These are phyloP conservation scores for Sus scrofa DNA, from an alignment of 2,113 vertebrate genomes.

Conservation along the genomic window DNA sequence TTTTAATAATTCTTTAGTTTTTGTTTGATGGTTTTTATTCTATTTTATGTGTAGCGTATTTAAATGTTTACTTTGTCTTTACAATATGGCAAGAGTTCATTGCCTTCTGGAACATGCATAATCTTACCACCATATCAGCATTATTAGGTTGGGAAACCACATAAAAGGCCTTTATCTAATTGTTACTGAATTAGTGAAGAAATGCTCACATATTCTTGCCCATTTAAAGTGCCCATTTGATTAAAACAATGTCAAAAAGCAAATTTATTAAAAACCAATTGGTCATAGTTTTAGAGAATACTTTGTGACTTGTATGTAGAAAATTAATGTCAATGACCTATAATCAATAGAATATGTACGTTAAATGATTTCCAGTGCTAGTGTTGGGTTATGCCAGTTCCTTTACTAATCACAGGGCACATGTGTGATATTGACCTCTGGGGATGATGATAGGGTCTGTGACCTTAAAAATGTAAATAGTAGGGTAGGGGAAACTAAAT, in stretches of 20 bases:
- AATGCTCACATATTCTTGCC: background rate
- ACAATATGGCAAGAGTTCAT: background rate
- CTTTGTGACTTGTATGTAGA: background rate
- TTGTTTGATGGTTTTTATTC: slow-evolving; percentile 54
- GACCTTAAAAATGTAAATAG: background rate
- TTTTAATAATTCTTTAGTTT: slow-evolving; percentile 40
- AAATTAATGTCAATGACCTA: background rate
- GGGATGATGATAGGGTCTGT: background rate
- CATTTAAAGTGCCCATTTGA: background rate
- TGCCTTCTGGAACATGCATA: background rate
- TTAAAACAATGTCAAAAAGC: background rate
- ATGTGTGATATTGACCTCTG: background rate
- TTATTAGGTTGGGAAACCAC: background rate
- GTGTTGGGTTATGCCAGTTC: background rate
- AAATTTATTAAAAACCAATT: slow-evolving; percentile 12
- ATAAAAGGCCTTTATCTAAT: background rate
- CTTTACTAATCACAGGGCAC: background rate
- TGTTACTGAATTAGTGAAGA: background rate
- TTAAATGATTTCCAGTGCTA: background rate
- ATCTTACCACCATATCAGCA: background rate
- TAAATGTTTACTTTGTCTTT: background rate
- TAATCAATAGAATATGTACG: background rate
- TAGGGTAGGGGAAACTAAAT: background rate
- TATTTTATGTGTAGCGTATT: background rate
- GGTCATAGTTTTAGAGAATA: background rate